Base-by-base conservation (phyloP, 2,888 invertebrate genomes). In the Maniola hyperantus region DNA sequence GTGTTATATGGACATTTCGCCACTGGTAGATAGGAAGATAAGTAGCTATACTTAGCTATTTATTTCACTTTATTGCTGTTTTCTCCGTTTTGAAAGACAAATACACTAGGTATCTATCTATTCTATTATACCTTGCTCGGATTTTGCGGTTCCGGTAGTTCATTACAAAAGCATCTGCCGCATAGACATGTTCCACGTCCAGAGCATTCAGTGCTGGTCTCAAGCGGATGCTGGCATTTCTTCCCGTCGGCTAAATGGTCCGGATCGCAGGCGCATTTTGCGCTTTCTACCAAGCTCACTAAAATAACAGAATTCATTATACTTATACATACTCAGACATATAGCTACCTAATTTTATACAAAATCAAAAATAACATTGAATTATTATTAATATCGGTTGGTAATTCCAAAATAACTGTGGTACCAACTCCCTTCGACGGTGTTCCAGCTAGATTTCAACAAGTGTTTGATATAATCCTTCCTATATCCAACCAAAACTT, bases 221-320 rank as follows among this genome's bases (percentile, higher is more conserved):
- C 75, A 0, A 80, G 85, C 0, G 83, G 82, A 0, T 85, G 84
- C 58, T 76, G 78, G 72, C 90, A 91, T 53, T 83, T 79, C 26
- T 79, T 74, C 18, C 78, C 78, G 66, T 82, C 71, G 26, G 78
- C 74, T 2, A 80, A 81, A 1, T 62, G 51, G 1, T 62, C 76
- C 76, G 0, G 76, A 53, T 62, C 73, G 68, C 91, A 92, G 0
- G 84, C 82, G 71, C 91, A 92, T 65, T 80, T 78, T 0, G 91
- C 87, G 55, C 89, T 91, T 15, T 86, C 84, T 44, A 77, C 73
- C 42, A 88, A 76, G 67, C 89, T 89, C 58, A 90, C 91, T 92
- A 76, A 42, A 82, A 80, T 42, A n/a, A 10, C 11, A 42, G 8
- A 61, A 39, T 20, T 4, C 5, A 46, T 46, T 10, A 11, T 11